Conservation (phyloP, 1,140 invertebrate genomes). For the Zaprionus inermis region DNA sequence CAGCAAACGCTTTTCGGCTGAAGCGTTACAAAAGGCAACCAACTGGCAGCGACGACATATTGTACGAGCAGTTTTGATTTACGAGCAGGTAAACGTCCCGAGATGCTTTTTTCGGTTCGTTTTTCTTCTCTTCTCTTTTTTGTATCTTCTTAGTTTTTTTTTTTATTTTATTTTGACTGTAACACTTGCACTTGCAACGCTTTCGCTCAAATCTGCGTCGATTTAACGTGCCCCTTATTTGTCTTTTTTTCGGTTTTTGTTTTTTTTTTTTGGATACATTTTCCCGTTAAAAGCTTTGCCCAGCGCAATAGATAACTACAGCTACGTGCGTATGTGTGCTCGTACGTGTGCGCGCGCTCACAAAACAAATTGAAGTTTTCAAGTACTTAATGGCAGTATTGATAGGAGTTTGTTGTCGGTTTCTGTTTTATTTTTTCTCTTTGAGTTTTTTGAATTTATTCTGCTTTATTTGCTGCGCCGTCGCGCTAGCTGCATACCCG, state of each 20-base stretch:
- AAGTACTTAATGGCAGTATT: slow-evolving; percentile 53
- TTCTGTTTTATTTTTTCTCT: slow-evolving; percentile 13
- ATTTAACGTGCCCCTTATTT: slow-evolving; percentile 17
- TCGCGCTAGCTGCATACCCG: slow-evolving; percentile 50
- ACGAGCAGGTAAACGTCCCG: slow-evolving; percentile 47
- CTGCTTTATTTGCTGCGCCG: slow-evolving; percentile 35
- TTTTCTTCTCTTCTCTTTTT: slow-evolving; percentile 3
- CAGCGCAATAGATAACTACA: slow-evolving; percentile 22
- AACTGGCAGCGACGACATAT: slow-evolving; percentile 46
- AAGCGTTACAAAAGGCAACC: slow-evolving; percentile 71
- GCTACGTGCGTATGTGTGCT: not conserved
- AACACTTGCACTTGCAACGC: slow-evolving; percentile 74
- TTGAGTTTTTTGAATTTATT: slow-evolving; percentile 22
- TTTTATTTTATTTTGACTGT: slow-evolving; percentile 26
- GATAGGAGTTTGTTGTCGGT: slow-evolving; percentile 39
- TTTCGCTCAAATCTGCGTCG: slow-evolving; percentile 48
- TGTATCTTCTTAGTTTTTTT: no score
- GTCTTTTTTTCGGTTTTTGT: slow-evolving; percentile 31
- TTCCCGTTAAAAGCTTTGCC: slow-evolving; percentile 21
- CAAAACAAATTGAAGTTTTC: slow-evolving; percentile 54
- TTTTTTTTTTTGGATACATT: slow-evolving; percentile 43
- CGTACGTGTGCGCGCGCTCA: slow-evolving; percentile 17
- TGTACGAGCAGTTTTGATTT: slow-evolving; percentile 58
- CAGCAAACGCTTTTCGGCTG: slow-evolving; percentile 48
- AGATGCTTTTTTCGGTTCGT: slow-evolving; percentile 4